These are phyloP conservation scores for Aramus guarauna DNA, from an alignment of 2,113 vertebrate species.

Conservation along the genomic window DNA sequence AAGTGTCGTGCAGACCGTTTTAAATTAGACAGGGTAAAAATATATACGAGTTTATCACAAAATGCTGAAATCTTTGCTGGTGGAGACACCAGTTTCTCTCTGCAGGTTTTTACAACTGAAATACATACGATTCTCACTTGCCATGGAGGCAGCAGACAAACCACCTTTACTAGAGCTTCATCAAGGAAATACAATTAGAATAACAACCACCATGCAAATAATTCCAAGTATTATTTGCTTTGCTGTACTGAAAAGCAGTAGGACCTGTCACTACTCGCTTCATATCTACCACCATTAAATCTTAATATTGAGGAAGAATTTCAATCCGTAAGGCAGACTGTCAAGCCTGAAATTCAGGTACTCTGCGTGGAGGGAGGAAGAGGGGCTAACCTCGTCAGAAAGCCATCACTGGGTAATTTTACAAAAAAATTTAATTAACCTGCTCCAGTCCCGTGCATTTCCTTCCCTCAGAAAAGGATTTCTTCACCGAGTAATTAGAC, in stretches of 20 bases:
- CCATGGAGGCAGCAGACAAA: neutral
- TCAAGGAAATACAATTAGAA: neutral
- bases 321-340: slow-evolving; percentile 1
- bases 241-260: neutral
- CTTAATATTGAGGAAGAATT: neutral
- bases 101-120: neutral
- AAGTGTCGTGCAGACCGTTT: neutral
- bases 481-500: neutral
- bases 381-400: neutral
- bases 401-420: neutral
- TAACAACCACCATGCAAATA: neutral
- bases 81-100: neutral
- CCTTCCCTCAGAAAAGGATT: neutral
- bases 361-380: neutral
- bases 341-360: slow-evolving; percentile 56
- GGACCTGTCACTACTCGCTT: slow-evolving; percentile 46
- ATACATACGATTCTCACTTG: neutral
- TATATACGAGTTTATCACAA: neutral
- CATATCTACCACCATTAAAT: neutral
- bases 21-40: slow-evolving; percentile 34
- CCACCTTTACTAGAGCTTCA: neutral
- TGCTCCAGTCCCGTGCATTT: neutral
- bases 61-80: neutral
- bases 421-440: neutral
- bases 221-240: neutral